Evolutionary conservation across 1,140 invertebrate genomes (phyloP).

Genomic region (Brachionus sp.): DNA sequence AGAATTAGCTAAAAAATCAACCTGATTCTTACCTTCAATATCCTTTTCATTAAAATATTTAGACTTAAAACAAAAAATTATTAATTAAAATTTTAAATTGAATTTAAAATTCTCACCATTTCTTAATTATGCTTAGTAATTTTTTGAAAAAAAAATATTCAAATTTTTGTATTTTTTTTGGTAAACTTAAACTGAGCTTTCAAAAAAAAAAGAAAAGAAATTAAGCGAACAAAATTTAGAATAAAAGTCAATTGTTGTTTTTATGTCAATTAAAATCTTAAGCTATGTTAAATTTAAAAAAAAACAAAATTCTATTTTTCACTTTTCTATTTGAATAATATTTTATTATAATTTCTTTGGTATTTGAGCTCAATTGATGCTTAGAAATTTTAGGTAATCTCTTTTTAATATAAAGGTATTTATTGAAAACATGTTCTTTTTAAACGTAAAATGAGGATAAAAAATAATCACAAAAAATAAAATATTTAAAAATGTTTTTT

Average conservation of each 20-base stretch:
- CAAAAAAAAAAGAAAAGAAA: not conserved
- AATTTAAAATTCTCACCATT: not conserved
- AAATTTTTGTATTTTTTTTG: not conserved
- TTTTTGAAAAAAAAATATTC: not conserved
- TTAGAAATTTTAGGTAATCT: not conserved
- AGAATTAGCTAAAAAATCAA: not conserved
- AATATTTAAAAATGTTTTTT: not conserved
- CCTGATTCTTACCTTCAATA: slow-evolving; percentile 39
- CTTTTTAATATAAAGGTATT: not conserved
- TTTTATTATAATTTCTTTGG: not conserved
- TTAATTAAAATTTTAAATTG: not conserved
- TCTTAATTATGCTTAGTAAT: not conserved
- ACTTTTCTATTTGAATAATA: slow-evolving; percentile 7
- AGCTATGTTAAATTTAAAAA: not conserved
- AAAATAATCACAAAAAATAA: not conserved
- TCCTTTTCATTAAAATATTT: slow-evolving; percentile 46
- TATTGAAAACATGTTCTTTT: not conserved
- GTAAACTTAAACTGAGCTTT: not conserved
- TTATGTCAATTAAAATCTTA: slow-evolving; percentile 30
- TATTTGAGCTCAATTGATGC: not conserved
- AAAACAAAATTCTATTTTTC: not conserved
- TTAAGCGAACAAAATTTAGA: slow-evolving; percentile 19
- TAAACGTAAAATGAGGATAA: not conserved
- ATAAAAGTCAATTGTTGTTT: slow-evolving; percentile 41
- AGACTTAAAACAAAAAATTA: not conserved